Evolutionary conservation across 2,888 invertebrate genomes (phyloP), one percentile per base, ranked within the genome.

Genomic region (Conops quadrifasciatus): DNA sequence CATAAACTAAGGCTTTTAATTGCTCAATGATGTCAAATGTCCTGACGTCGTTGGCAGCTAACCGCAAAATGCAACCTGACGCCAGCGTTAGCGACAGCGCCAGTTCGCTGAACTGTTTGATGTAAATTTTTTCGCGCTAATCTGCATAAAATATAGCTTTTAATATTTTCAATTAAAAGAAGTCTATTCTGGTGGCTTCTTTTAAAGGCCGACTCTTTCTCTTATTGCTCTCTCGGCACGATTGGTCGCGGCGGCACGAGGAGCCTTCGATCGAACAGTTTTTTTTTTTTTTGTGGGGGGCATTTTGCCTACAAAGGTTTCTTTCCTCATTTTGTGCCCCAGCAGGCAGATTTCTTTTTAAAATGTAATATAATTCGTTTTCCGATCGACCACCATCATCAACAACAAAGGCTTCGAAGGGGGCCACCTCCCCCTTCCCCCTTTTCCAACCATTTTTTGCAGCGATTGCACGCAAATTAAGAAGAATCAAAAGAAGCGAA

Each of bases 351-450:
- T 65, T 67, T 58, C 58, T 74, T 72, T 74, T 74, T 74, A 75
- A 75, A 76, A 76, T 75, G 74, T 75, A 72, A 75, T 74, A 74
- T 75, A 75, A 74, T 75, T 75, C 75, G 74, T 73, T 75, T 36
- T 65, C 49, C 71, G 76, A 76, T 75, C 76, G 75, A 75, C 76
- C 43, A 67, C 58, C 58, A 58, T 67, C 36, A 56, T 15, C 16
- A 13, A 53, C 49, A 4, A 49, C 19, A 49, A 49, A n/a, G 49
- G 4, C 19, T 15, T 49, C 51, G 28, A 28, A 47, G 36, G 51
- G 56, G 47, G 56, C 9, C 36, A 36, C 36, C 36, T 9, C 9
- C 9, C 9, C 36, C 9, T 36, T 9, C 36, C 36, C 36, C 36
- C 36, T 36, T 69, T 16, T 13, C 60, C 5, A 36, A n/a, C 56